Base-by-base conservation (phyloP, 2,888 invertebrate genomes). In the Eurois occulta region DNA sequence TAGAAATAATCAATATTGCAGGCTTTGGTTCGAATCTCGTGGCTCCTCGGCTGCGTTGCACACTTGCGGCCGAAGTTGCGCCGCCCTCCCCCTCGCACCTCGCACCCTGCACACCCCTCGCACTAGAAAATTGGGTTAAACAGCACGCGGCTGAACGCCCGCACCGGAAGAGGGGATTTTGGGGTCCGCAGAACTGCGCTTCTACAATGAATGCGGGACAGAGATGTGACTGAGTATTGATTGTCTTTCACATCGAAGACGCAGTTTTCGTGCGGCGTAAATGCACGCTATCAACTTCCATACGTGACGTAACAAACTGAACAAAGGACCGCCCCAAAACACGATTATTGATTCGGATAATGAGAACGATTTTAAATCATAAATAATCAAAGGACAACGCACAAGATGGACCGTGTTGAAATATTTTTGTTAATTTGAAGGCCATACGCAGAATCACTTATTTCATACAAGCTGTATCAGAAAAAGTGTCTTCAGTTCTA, bases 101-200 rank as follows among this genome's bases (percentile, higher is more conserved):
- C 93, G 85, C 91, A 88, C 94, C 94, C 94, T 93, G 90, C 87
- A 92, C 92, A 92, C 95, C 95, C 95, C 95, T 94, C 93, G 92
- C 91, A 93, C 95, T 94, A 95, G 95, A 95, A 96, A 96, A 96
- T 96, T 96, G 95, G 96, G 96, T 96, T 96, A 96, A 95, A 96
- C 94, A 96, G 95, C 94, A 95, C 94, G 95, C 95, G 94, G 94
- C 92, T 94, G 93, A 93, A 94, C 93, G 92, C 89, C 93, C 94
- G 93, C 93, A 94, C 93, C 95, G 95, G 95, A 95, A 95, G 94
- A 94, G 95, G 95, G 95, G 95, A 94, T 94, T 95, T 95, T 91
- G 94, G 95, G 94, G 93, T 93, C 94, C 94, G 91, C 93, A 94
- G 92, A 93, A 95, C 92, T 95, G 94, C 94, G 95, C 94, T 95